Percentiles rank a stretch among this genome's conserved stretches.
Evolutionary conservation across 2,113 vertebrate species (phyloP).

Genomic region (Gorsachius goisagi): DNA sequence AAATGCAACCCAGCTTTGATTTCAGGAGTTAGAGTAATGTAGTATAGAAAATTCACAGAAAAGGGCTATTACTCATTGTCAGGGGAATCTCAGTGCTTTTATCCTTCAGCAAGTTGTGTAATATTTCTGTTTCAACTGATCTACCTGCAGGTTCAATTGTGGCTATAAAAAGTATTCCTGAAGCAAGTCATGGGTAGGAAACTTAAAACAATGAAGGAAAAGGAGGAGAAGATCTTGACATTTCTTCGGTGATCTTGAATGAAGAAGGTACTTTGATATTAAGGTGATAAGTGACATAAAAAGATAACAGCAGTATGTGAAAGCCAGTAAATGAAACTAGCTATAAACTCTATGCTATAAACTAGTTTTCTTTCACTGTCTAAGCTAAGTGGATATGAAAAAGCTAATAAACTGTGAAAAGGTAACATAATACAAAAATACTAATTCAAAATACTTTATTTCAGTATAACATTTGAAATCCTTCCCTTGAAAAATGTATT

Average conservation of each 20-base stretch:
- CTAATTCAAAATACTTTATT: background rate
- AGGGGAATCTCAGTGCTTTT: background rate
- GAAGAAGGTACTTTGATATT: background rate
- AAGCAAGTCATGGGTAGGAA: background rate
- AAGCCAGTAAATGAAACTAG: background rate
- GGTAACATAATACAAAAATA: background rate
- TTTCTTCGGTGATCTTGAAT: background rate
- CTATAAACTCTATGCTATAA: background rate
- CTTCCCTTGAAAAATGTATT: background rate
- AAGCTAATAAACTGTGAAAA: background rate
- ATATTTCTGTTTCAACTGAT: background rate
- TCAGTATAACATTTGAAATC: background rate
- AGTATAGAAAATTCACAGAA: background rate
- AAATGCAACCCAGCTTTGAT: background rate
- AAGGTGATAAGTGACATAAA: background rate
- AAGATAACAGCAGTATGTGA: background rate
- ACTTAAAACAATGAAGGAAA: background rate
- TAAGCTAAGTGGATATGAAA: background rate
- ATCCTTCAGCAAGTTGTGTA: background rate
- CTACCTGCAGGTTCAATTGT: background rate
- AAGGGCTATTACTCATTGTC: background rate
- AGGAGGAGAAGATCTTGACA: background rate
- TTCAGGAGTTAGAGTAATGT: background rate
- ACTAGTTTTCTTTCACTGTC: background rate
- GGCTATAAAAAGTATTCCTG: background rate